These are phyloP conservation scores for Eublepharis macularius DNA, from an alignment of 2,113 vertebrate genomes.

Conservation along the genomic window DNA sequence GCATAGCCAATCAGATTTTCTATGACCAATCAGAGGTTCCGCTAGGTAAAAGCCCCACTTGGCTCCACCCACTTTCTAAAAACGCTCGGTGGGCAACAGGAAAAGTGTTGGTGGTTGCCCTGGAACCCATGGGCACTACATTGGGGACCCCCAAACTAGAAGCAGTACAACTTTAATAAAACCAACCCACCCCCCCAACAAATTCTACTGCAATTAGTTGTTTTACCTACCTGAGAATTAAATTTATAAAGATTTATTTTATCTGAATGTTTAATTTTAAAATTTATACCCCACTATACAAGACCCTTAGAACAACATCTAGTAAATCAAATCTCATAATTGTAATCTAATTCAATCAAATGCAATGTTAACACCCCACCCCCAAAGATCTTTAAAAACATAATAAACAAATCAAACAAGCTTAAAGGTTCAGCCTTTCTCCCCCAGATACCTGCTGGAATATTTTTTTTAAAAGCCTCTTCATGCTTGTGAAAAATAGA, in stretches of 20 bases:
- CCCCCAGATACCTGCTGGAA: not conserved
- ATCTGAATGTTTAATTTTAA: no score
- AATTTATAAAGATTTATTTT: not conserved
- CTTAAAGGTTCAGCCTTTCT: not conserved
- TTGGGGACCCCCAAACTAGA: no score
- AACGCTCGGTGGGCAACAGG: no score
- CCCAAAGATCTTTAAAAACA: not conserved
- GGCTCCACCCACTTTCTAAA: no score
- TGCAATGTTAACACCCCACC: not conserved
- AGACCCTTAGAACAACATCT: not conserved
- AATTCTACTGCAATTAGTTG: not conserved
- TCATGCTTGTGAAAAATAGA: no score
- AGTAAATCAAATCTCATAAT: not conserved
- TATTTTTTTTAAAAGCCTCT: not conserved
- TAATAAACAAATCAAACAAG: not conserved
- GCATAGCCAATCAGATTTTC: no score
- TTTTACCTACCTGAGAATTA: no score
- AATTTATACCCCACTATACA: not conserved
- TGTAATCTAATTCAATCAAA: not conserved
- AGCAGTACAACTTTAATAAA: not conserved
- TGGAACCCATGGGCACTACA: no score
- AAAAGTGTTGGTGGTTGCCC: no score
- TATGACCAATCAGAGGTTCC: no score
- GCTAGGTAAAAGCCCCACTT: no score
- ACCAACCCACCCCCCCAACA: no score